Percentiles rank a stretch among this genome's conserved stretches.
Evolutionary conservation across 2,888 invertebrate genomes (phyloP).

Genomic region (Phyllotreta cruciferae): DNA sequence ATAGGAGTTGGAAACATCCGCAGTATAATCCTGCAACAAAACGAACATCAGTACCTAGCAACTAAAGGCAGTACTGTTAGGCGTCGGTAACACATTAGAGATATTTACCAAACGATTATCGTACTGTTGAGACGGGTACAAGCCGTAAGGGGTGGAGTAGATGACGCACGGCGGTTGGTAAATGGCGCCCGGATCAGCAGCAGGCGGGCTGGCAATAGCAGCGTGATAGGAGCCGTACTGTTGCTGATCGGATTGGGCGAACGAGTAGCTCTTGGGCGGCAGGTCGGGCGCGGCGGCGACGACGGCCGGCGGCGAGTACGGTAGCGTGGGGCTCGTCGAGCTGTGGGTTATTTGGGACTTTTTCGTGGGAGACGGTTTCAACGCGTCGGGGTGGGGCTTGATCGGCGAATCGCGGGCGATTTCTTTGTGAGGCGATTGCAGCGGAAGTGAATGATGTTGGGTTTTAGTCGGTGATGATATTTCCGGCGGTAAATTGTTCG

Average conservation of each 20-base stretch:
- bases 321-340: constrained; percentile 58
- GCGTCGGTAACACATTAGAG: not conserved
- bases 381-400: constrained; percentile 36
- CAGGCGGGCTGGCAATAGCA: constrained; percentile 30
- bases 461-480: constrained; percentile 42
- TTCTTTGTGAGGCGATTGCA: constrained; percentile 43
- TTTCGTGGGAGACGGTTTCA: constrained; percentile 46
- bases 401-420: constrained; percentile 47
- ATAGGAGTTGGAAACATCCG: constrained; percentile 12
- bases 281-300: constrained; percentile 31
- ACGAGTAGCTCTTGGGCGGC: constrained; percentile 24
- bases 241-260: constrained; percentile 26
- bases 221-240: constrained; percentile 45
- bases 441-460: constrained; percentile 37
- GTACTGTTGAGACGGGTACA: constrained; percentile 53
- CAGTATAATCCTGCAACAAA: constrained; percentile 13
- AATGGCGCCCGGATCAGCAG: constrained; percentile 30
- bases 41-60: not conserved
- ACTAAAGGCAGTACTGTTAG: not conserved
- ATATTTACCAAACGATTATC: constrained; percentile 55
- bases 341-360: constrained; percentile 51
- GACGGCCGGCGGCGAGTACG: constrained; percentile 54
- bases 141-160: constrained; percentile 53
- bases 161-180: constrained; percentile 56
- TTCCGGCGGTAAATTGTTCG: constrained; percentile 69